phyloP scores from a whole-genome alignment of 2,113 vertebrate species.

The Seriola dumerili region DNA sequence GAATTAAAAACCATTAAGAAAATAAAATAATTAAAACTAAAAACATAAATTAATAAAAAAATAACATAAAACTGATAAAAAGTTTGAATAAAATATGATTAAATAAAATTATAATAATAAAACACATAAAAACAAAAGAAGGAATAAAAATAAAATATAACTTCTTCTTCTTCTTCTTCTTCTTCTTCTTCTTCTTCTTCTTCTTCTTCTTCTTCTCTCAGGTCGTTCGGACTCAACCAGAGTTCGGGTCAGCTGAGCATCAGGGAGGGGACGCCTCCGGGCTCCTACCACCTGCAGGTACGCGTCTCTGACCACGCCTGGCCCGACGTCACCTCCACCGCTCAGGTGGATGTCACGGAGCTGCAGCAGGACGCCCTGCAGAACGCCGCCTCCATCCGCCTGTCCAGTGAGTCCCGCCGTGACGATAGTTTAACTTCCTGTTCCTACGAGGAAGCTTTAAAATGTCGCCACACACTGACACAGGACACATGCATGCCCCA shows the following conservation, averaged over 20 bases:
- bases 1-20: too few species aligned
- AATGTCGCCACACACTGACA: too few species aligned
- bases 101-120: too few species aligned
- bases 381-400: conserved; percentile 86
- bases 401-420: conserved; percentile 84
- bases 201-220: conserved; percentile 52
- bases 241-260: conserved; percentile 89
- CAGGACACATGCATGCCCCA: background rate
- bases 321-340: conserved; percentile 90
- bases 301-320: conserved; percentile 88
- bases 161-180: too few species aligned
- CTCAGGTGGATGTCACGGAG: conserved; percentile 86
- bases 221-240: conserved; percentile 89
- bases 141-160: too few species aligned
- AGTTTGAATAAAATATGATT: background rate
- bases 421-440: background rate
- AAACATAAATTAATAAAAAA: too few species aligned
- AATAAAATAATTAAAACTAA: too few species aligned
- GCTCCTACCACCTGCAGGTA: conserved; percentile 87
- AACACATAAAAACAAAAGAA: too few species aligned
- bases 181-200: too few species aligned
- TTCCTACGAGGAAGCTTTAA: background rate
- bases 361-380: conserved; percentile 85
- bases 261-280: conserved; percentile 85
- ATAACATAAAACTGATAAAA: too few species aligned